These are phyloP conservation scores for Drosophila lacteicornis DNA, from an alignment of 1,140 invertebrate genomes.

Conservation along the genomic window DNA sequence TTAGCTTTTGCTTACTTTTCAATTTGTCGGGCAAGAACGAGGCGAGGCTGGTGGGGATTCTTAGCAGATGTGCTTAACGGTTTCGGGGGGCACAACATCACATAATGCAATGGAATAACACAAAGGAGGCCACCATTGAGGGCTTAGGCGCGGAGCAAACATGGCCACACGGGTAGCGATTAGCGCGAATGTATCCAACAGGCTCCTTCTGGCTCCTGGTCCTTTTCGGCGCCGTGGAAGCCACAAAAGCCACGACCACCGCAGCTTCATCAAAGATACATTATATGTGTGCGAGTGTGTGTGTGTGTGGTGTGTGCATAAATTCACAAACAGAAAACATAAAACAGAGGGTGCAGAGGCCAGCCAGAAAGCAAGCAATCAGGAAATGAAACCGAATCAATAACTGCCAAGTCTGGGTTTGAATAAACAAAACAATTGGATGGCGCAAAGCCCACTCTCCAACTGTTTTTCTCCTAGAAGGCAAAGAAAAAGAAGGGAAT, in stretches of 20 bases:
- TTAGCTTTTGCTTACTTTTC: slow-evolving; percentile 76
- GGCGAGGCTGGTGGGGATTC: background rate
- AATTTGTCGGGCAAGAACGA: slow-evolving; percentile 44
- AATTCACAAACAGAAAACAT: slow-evolving; percentile 32
- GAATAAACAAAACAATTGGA: slow-evolving; percentile 19
- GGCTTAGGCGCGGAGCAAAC: slow-evolving; percentile 36
- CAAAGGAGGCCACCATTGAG: slow-evolving; percentile 43
- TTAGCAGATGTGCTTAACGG: slow-evolving; percentile 55
- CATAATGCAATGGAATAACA: slow-evolving; percentile 64
- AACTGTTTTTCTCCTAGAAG: background rate
- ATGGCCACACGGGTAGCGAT: slow-evolving; percentile 54
- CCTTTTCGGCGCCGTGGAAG: slow-evolving; percentile 1
- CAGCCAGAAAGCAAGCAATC: slow-evolving; percentile 13
- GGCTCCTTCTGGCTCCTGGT: background rate
- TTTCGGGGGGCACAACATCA: slow-evolving; percentile 42
- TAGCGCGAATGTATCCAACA: slow-evolving; percentile 42
- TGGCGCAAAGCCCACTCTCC: background rate
- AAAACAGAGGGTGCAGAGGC: background rate
- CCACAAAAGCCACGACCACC: slow-evolving; percentile 34
- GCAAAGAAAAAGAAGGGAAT: background rate
- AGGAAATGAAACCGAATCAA: slow-evolving; percentile 41
- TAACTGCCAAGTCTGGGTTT: slow-evolving; percentile 23
- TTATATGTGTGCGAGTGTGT: slow-evolving; percentile 13
- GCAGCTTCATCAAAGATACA: slow-evolving; percentile 58
- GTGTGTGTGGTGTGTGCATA: slow-evolving; percentile 6